Conservation (phyloP, 2,797 vertebrate species). For the Naso thynnoides region DNA sequence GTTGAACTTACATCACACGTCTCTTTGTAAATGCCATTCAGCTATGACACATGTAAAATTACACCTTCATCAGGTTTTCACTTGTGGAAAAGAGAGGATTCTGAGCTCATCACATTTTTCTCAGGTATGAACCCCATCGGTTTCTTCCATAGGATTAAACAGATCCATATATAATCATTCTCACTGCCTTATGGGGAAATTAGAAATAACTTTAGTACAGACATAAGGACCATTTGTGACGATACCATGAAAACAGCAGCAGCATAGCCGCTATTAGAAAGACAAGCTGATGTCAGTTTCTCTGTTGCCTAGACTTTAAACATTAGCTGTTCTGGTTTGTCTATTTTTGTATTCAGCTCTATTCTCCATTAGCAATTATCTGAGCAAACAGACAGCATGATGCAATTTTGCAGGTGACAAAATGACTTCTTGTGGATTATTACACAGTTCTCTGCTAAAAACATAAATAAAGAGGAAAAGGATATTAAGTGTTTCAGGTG, state of each 20-base stretch:
- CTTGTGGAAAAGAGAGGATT: background rate
- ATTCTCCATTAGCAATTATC: background rate
- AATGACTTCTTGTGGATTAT: no score
- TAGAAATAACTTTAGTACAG: background rate
- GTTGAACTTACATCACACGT: background rate
- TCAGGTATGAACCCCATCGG: background rate
- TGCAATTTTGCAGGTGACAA: background rate
- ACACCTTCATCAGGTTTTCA: background rate
- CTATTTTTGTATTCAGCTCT: background rate
- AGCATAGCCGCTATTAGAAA: background rate
- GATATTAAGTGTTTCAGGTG: background rate
- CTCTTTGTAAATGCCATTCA: slow-evolving; percentile 5
- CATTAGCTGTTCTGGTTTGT: background rate
- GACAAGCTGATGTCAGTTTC: background rate
- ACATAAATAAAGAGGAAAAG: background rate
- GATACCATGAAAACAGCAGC: background rate
- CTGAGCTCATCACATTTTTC: background rate
- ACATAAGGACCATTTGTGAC: background rate
- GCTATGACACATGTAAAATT: background rate
- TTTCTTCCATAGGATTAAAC: background rate
- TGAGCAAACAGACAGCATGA: background rate
- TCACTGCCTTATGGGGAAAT: background rate
- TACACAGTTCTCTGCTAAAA: no score
- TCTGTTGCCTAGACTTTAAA: background rate
- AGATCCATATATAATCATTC: background rate